Evolutionary conservation across 2,113 vertebrate species (phyloP), one percentile per base, ranked within the genome.

Genomic region (Ascaphus truei): DNA sequence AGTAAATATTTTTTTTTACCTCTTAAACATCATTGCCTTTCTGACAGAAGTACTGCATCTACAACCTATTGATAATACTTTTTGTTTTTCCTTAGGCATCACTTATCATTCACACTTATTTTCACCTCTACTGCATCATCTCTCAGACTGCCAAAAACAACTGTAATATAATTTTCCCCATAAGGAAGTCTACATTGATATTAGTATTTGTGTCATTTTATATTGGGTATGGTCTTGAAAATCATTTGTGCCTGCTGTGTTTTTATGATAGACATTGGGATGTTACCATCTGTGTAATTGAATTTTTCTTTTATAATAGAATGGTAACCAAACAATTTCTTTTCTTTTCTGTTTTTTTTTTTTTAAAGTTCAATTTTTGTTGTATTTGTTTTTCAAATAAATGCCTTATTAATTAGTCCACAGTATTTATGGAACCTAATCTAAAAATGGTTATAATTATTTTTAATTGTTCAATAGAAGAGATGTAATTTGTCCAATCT

Each of bases 121-220:
- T 7, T 55, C 7, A 45, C n/a, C 36, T 7, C 18, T 61, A 18
- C 62, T 47, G 51, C 61, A 1, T 11, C 52, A 33, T 63, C 59
- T 72, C 77, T 68, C 59, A 74, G 79, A 56, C 72, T 76, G 77
- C 78, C 74, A 73, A 74, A 87, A 80, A 81, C 78, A 78, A 84
- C 76, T 79, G 76, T 81, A 86, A 79, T 89, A 88, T 89, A 80
- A 89, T 90, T 90, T 90, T 86, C 83, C 22, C 63, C 82, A 81
- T 88, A 91, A 91, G 88, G 83, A 88, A 91, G 89, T 90, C 84
- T 86, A 76, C 83, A 89, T 79, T 88, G 89, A 90, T 88, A 89
- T 91, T 91, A 92, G 90, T 91, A 83, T 83, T 85, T 87, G 83
- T 86, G 81, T 89, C 89, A 89, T 92, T 91, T 90, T 88, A 84